Base-by-base conservation (phyloP, 2,888 invertebrate genomes). In the Acanthosoma haemorrhoidale region DNA sequence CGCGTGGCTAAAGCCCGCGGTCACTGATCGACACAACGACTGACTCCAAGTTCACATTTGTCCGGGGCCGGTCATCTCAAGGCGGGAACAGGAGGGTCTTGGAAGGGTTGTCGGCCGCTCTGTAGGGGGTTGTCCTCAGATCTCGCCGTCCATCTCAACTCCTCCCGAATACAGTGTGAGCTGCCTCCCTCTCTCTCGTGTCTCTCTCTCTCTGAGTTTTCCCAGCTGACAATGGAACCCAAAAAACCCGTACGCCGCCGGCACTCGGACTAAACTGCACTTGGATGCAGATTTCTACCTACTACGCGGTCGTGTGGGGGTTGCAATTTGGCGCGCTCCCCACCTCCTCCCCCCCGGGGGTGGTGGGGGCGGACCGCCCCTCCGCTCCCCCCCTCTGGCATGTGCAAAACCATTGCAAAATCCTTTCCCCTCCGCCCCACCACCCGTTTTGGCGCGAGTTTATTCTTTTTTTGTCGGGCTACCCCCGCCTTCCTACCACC, bases 51-150 rank as follows among this genome's bases (percentile, higher is more conserved):
- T 41, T 70, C 64, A 73, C 72, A 74, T 73, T 63, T 75, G 73
- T 70, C 75, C 75, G 51, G 75, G 75, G 18, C 75, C 74, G 63
- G 75, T 75, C 75, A 75, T 74, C 67, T 32, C 63, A 16, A 15
- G 61, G 21, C 34, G 21, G n/a, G 2, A 61, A 21, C 9, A 16
- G 68, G 38, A 15, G 59, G 32, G 29, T 32, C 2, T 9, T 31
- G 25, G 31, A 8, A 13, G 36, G 8, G 8, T 13, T 36, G 31
- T 32, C 15, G 15, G 15, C 41, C 41, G 8, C 21, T 21, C n/a
- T 21, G 36, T 13, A 18, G 3, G n/a, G 18, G 5, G 11, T n/a
- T 18, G 21, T 43, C 16, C 18, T 11, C 34, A 32, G 31, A 25
- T n/a, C n/a, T 29, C 29, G 21, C 39, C 39, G 39, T 25, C 29